phyloP scores from a whole-genome alignment of 2,888 invertebrate genomes.

The Charanyca ferruginea region DNA sequence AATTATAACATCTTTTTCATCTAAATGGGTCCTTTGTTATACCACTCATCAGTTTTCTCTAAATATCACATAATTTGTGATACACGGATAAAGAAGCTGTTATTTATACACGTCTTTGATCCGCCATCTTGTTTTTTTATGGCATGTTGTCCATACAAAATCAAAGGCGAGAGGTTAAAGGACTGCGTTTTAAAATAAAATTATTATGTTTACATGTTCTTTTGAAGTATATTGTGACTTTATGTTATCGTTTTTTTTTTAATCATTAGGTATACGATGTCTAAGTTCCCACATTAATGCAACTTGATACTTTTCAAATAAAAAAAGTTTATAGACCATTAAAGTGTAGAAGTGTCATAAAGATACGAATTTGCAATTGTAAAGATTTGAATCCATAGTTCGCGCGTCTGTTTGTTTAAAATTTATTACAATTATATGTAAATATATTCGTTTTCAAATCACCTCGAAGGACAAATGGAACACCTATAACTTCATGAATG shows the following conservation, averaged over 20 bases:
- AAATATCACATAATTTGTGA: conserved; percentile 42
- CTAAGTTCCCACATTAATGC: conserved; percentile 37
- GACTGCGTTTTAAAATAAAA: conserved; percentile 34
- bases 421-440: conserved; percentile 60
- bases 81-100: conserved; percentile 10
- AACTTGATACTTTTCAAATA: conserved; percentile 43
- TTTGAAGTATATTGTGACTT: conserved; percentile 38
- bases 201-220: conserved; percentile 33
- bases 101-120: conserved; percentile 57
- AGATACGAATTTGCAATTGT: conserved; percentile 60
- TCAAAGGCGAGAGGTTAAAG: conserved; percentile 28
- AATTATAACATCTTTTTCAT: conserved; percentile 46
- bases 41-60: conserved; percentile 31
- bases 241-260: conserved; percentile 7
- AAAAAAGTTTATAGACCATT: conserved; percentile 38
- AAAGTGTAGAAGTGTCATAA: conserved; percentile 31
- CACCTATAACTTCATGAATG: conserved; percentile 51
- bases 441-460: conserved; percentile 63
- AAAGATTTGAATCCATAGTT: conserved; percentile 46
- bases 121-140: conserved; percentile 33
- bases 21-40: conserved; percentile 42
- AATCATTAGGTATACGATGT: conserved; percentile 9
- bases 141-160: conserved; percentile 34
- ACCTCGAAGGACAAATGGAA: conserved; percentile 50
- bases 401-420: conserved; percentile 20